Evolutionary conservation across 2,888 invertebrate species (phyloP).

Genomic region (Leucophenga montana): DNA sequence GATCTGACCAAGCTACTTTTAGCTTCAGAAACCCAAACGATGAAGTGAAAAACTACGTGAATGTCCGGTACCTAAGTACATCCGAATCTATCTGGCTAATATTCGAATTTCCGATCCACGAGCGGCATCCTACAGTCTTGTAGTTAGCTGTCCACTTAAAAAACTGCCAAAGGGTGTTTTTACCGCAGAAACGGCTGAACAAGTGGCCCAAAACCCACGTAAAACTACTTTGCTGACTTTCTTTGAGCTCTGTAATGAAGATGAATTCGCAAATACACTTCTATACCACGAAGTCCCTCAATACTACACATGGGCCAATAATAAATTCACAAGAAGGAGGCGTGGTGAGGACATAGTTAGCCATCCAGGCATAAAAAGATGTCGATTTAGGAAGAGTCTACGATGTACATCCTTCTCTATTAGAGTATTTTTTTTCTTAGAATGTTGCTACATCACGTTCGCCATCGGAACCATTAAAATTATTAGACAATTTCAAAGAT

Average conservation of each 20-base stretch:
- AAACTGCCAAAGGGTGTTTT: slow-evolving; percentile 17
- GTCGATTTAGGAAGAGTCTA: too few species aligned
- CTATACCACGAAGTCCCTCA: too few species aligned
- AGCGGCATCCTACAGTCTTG: slow-evolving; percentile 25
- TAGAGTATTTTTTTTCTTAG: too few species aligned
- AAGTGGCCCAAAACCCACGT: slow-evolving; percentile 17
- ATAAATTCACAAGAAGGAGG: too few species aligned
- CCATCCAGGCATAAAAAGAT: too few species aligned
- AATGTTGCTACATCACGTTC: too few species aligned
- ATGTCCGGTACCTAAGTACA: neutral
- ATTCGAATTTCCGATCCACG: slow-evolving; percentile 25
- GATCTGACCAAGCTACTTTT: slow-evolving; percentile 3
- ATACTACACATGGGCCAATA: too few species aligned
- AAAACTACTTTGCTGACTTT: slow-evolving; percentile 16
- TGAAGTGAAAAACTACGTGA: neutral
- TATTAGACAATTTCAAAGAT: too few species aligned
- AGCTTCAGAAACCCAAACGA: neutral
- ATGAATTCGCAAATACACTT: slow-evolving; percentile 24
- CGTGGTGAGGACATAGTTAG: too few species aligned
- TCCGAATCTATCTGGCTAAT: slow-evolving; percentile 10
- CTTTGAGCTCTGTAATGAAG: slow-evolving; percentile 19
- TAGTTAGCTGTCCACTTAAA: slow-evolving; percentile 18
- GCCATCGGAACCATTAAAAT: too few species aligned
- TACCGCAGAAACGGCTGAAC: neutral
- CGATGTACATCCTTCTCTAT: too few species aligned